Evolutionary conservation across 2,888 invertebrate species (phyloP).

Genomic region (Eupelmus urozonus): DNA sequence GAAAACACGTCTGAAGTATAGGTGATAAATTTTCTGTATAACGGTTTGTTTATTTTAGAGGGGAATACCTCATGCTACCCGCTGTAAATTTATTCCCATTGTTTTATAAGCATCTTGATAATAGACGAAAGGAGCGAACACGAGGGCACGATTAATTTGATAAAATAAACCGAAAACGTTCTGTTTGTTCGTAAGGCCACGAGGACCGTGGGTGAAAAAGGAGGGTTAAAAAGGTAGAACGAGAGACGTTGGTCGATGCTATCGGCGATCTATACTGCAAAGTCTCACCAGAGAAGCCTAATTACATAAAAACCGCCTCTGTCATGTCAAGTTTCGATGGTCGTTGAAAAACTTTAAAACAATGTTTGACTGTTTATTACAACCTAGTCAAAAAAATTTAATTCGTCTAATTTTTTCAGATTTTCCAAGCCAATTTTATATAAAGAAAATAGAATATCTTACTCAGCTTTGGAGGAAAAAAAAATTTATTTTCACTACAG

Average conservation of each 20-base stretch:
- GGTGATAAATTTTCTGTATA: neutral
- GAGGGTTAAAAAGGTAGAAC: constrained; percentile 53
- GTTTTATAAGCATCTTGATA: constrained; percentile 45
- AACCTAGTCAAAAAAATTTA: neutral
- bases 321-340: constrained; percentile 47
- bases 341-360: constrained; percentile 46
- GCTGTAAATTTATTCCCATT: constrained; percentile 26
- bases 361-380: constrained; percentile 10
- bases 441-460: too few species aligned
- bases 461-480: neutral
- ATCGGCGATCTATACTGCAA: constrained; percentile 56
- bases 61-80: neutral
- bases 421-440: too few species aligned
- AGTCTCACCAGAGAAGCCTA: constrained; percentile 48
- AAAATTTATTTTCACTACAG: neutral
- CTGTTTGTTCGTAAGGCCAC: constrained; percentile 44
- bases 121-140: neutral
- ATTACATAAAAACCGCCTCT: constrained; percentile 59
- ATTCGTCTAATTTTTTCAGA: too few species aligned
- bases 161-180: constrained; percentile 41
- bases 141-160: constrained; percentile 38
- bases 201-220: too few species aligned
- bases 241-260: constrained; percentile 56
- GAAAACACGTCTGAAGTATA: neutral
- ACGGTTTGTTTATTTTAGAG: neutral